Percentiles rank a stretch among this genome's conserved stretches.
Conservation (phyloP, 1,140 invertebrate species). For the Drosophila ficusphila region DNA sequence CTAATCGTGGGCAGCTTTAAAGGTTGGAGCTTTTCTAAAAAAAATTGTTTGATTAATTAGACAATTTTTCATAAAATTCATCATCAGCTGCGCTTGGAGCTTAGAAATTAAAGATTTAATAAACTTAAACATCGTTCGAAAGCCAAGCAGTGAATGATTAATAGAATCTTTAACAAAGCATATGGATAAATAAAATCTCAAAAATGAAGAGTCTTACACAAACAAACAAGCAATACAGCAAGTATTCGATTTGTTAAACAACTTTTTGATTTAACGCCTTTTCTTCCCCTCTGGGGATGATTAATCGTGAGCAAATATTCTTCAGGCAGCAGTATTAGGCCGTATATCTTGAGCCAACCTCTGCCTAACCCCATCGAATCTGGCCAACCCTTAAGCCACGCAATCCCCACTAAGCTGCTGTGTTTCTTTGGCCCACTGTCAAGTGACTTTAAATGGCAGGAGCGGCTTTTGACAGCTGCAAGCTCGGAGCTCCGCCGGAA, state of each 20-base stretch:
- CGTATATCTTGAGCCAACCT: slow-evolving; percentile 6
- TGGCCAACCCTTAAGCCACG: not conserved
- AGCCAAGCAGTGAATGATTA: too few relatives aligned
- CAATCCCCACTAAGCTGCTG: slow-evolving; percentile 18
- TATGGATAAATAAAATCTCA: not conserved
- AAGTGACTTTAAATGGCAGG: slow-evolving; percentile 74
- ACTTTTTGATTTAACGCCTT: not conserved
- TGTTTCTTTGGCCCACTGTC: slow-evolving; percentile 43
- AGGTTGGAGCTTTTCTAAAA: not conserved
- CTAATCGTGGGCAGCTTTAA: not conserved
- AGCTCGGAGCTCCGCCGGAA: slow-evolving; percentile 45
- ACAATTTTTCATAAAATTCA: not conserved
- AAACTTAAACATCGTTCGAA: too few relatives aligned
- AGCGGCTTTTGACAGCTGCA: slow-evolving; percentile 74
- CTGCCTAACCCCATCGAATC: slow-evolving; percentile 5
- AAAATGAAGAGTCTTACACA: not conserved
- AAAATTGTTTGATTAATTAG: not conserved
- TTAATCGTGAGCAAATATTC: slow-evolving; percentile 2
- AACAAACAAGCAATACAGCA: not conserved
- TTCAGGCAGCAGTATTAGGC: not conserved
- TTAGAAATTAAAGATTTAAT: too few relatives aligned
- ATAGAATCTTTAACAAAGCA: too few relatives aligned
- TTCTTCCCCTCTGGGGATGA: not conserved
- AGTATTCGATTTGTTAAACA: slow-evolving; percentile 10
- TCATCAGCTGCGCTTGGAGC: too few relatives aligned